Base-by-base conservation (phyloP, 2,888 invertebrate genomes). In the Drosophila demipolita region DNA sequence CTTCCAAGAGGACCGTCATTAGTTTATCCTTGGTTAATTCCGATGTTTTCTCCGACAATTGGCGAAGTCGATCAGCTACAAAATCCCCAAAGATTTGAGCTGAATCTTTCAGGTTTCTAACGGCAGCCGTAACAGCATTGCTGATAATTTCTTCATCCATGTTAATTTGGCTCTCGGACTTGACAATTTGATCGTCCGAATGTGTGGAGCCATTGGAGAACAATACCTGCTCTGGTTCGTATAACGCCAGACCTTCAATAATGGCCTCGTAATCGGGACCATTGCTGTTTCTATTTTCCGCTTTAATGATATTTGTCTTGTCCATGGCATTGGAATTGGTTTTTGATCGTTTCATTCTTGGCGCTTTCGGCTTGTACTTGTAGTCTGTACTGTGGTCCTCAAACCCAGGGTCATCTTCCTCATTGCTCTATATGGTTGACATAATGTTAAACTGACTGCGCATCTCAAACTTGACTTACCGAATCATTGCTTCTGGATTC, bases 1-100 rank as follows among this genome's bases (percentile, higher is more conserved):
- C 72, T 48, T 84, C 84, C 17, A 84, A 49, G 17, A 84, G 64
- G 8, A 81, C 50, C 55, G 89, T 71, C 79, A 87, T 81, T 48
- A 84, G 72, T 53, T 89, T 84, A 29, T 87, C 89, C 76, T 89
- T 84, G 54, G 87, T 70, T 42, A 72, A 68, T 35, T 84, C 84
- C 6, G 87, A 49, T 49, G 75, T 87, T n/a, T 70, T 67, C 1
- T 36, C 54, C 26, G 78, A 64, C 38, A 84, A 42, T 32, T 70
- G 63, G 0, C 84, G 82, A 1, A 84, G 67, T 32, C 84, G 73
- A 73, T 84, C 84, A 26, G 84, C 84, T 29, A 84, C 84, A 73
- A 84, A 84, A 33, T 84, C 84, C 0, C 84, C 84, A 42, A 84
- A 84, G 23, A 84, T 75, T 78, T 84, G 84, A 7, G 84, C 29